Base-by-base conservation (phyloP, 2,888 invertebrate genomes). In the Nemoura dubitans region DNA sequence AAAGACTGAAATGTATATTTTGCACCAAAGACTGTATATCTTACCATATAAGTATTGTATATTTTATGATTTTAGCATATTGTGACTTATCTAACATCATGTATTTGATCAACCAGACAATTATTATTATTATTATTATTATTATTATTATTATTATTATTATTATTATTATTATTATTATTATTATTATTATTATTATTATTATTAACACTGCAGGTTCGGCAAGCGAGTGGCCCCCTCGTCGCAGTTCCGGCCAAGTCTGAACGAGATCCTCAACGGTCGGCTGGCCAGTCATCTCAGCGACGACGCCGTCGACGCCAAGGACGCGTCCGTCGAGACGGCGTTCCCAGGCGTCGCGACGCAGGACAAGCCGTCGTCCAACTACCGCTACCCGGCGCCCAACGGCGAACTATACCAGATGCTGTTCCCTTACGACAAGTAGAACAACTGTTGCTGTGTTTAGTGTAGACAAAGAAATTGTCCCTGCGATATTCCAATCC, bases 251-350 rank as follows among this genome's bases (percentile, higher is more conserved):
- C 59, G 83, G 43, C 78, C 84, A 27, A 84, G 16, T 28, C 25
- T 76, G 25, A 76, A 76, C 29, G 30, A 36, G 16, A n/a, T 84
- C 27, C 7, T 27, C 43, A 10, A 3, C 1, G 26, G 28, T 86
- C 88, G 90, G 90, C 89, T 91, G 92, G 88, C 93, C 93, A 0
- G 93, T 94, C 86, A 94, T 91, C 10, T 94, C 94, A 90, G 93
- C 94, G 91, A 94, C 90, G 87, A 94, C 84, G 80, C 27, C 80
- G 42, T 36, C 86, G 59, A 81, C 30, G 25, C 21, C 36, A n/a
- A 81, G 30, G 81, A 76, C n/a, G n/a, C n/a, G 29, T 25, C 77
- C n/a, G n/a, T 36, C 30, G 26, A 76, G 36, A 36, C 36, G 36
- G 3, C 36, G 10, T 6, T 42, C 28, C 28, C 26, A 27, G 29